Conservation (phyloP, 2,113 vertebrate species). For the Speoplatyrhinus poulsoni region DNA sequence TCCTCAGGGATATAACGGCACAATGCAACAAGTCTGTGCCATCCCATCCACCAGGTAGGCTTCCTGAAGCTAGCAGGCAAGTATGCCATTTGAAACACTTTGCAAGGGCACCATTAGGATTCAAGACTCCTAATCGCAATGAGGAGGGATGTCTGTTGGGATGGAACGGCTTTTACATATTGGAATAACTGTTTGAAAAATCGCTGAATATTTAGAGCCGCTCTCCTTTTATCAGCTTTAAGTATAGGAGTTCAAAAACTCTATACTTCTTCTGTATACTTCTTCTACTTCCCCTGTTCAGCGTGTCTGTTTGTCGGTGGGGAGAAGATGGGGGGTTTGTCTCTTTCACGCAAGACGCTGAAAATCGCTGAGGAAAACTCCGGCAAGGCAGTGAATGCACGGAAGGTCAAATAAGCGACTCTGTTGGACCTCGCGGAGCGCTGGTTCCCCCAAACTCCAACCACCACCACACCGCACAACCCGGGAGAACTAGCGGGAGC, state of each 20-base stretch:
- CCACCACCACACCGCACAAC: background rate
- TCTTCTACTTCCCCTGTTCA: conserved; percentile 46
- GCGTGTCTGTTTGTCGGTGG: conserved; percentile 47
- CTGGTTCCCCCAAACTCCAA: conserved; percentile 35
- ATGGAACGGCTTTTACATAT: conserved; percentile 43
- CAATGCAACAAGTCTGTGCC: conserved; percentile 30
- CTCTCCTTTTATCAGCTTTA: conserved; percentile 46
- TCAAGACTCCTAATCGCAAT: conserved; percentile 30
- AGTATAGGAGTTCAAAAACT: conserved; percentile 44
- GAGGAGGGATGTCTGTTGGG: conserved; percentile 22
- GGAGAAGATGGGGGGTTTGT: conserved; percentile 32
- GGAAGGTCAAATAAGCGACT: conserved; percentile 70
- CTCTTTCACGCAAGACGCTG: conserved; percentile 38
- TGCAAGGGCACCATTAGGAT: conserved; percentile 32
- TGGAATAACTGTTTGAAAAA: conserved; percentile 52
- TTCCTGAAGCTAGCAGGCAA: background rate
- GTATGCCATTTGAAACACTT: conserved; percentile 26
- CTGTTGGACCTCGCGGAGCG: conserved; percentile 59
- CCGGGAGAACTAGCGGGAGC: conserved; percentile 60
- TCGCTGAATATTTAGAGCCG: conserved; percentile 55
- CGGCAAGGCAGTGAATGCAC: conserved; percentile 62
- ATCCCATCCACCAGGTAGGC: conserved; percentile 10
- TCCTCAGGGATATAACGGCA: conserved; percentile 58
- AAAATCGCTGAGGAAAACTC: conserved; percentile 56
- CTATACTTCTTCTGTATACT: no score